Evolutionary conservation across 2,888 invertebrate genomes (phyloP).

Genomic region (Thysanoteuthis rhombus): DNA sequence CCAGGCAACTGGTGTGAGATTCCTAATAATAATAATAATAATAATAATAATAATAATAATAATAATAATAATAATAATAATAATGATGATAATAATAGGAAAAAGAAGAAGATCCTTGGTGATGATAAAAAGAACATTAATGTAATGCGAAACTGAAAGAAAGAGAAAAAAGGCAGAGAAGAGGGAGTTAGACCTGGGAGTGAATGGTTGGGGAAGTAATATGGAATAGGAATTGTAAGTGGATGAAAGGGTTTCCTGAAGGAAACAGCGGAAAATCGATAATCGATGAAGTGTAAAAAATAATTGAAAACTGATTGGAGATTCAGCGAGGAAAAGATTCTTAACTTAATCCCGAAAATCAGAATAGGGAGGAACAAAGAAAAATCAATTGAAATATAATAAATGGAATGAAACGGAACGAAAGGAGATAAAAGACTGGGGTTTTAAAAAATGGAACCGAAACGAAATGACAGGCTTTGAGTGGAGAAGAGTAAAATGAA

Average conservation of each 20-base stretch:
- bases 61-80: too few relatives aligned
- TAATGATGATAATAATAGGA: too few relatives aligned
- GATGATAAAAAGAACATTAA: too few relatives aligned
- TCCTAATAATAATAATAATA: too few relatives aligned
- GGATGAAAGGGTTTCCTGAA: background rate
- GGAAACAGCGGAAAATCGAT: background rate
- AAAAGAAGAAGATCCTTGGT: too few relatives aligned
- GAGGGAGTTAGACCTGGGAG: fast-evolving
- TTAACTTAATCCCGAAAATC: background rate
- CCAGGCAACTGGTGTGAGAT: too few relatives aligned
- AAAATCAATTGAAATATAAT: background rate
- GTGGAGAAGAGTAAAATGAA: background rate
- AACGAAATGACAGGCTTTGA: background rate
- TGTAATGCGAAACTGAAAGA: too few relatives aligned
- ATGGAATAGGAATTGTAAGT: background rate
- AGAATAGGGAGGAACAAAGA: background rate
- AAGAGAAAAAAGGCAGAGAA: too few relatives aligned
- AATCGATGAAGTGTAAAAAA: slow-evolving; percentile 12
- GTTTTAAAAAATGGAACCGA: background rate
- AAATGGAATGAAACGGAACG: background rate
- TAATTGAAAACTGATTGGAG: background rate
- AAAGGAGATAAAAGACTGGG: background rate
- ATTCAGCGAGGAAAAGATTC: background rate
- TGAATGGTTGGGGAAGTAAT: too few relatives aligned
- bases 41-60: too few relatives aligned